phyloP scores from a whole-genome alignment of 2,888 invertebrate genomes.

The Nomada ruficornis region DNA sequence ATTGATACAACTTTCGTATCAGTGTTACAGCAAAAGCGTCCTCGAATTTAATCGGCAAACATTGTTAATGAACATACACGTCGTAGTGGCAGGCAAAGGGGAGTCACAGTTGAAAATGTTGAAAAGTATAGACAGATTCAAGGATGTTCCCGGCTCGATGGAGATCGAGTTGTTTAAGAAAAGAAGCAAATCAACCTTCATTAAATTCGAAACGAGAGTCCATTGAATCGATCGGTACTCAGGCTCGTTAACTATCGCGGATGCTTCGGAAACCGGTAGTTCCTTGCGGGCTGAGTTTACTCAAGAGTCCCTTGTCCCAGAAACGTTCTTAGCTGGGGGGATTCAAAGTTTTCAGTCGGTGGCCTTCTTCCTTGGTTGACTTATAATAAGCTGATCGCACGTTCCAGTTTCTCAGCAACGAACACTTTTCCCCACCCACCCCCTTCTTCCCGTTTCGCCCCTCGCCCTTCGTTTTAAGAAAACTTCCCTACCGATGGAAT shows the following conservation, averaged over 20 bases:
- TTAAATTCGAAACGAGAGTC: slow-evolving; percentile 53
- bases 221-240: slow-evolving; percentile 49
- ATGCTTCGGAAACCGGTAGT: slow-evolving; percentile 53
- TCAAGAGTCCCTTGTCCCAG: slow-evolving; percentile 73
- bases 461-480: slow-evolving; percentile 14
- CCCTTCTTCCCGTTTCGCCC: neutral
- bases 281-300: slow-evolving; percentile 65
- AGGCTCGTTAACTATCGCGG: slow-evolving; percentile 65
- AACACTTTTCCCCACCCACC: slow-evolving; percentile 40
- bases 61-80: too few species aligned
- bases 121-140: slow-evolving; percentile 8
- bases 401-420: slow-evolving; percentile 64
- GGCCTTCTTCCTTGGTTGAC: slow-evolving; percentile 62
- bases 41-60: too few species aligned
- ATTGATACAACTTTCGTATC: too few species aligned
- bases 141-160: slow-evolving; percentile 38
- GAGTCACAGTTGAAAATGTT: neutral
- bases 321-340: slow-evolving; percentile 64
- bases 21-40: too few species aligned
- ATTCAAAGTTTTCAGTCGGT: slow-evolving; percentile 67
- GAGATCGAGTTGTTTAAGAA: slow-evolving; percentile 33
- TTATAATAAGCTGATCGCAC: slow-evolving; percentile 72
- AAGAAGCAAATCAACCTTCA: slow-evolving; percentile 35
- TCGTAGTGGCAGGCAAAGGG: neutral
- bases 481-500: slow-evolving; percentile 44